phyloP scores from a whole-genome alignment of 2,797 vertebrate species.

The Siniperca obscura region DNA sequence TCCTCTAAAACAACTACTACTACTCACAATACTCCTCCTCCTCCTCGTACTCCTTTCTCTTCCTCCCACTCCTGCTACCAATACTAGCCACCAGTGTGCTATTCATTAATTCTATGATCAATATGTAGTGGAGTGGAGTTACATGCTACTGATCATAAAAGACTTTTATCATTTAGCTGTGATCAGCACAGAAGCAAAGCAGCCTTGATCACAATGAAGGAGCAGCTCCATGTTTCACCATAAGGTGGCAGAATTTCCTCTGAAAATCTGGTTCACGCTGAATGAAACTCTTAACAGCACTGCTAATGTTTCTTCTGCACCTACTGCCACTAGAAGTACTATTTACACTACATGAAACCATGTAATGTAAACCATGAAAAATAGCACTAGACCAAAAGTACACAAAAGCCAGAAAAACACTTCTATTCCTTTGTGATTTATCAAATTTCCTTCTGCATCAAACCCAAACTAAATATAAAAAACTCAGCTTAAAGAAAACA shows the following conservation, averaged over 20 bases:
- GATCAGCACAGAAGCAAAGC: background rate
- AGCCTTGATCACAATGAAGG: background rate
- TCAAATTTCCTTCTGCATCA: background rate
- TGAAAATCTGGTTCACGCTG: no score
- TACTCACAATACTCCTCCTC: no score
- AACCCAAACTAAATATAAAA: background rate
- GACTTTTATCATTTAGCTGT: background rate
- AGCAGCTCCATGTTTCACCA: constrained; percentile 4
- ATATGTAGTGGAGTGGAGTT: background rate
- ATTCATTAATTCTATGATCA: background rate
- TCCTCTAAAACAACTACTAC: background rate
- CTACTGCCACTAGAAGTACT: no score
- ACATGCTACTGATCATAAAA: background rate
- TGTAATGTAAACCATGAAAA: background rate
- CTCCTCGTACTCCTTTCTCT: no score
- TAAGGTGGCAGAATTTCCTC: constrained; percentile 19
- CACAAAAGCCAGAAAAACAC: background rate
- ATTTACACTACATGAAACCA: background rate
- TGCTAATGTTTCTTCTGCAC: no score
- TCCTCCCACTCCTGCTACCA: background rate
- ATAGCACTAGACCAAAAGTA: background rate
- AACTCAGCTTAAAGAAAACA: background rate
- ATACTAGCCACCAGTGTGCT: background rate
- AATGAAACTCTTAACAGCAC: background rate
- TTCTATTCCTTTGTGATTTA: background rate